These are phyloP conservation scores for Spatulosminthurus flaviceps DNA, from an alignment of 2,888 invertebrate species.

Conservation along the genomic window DNA sequence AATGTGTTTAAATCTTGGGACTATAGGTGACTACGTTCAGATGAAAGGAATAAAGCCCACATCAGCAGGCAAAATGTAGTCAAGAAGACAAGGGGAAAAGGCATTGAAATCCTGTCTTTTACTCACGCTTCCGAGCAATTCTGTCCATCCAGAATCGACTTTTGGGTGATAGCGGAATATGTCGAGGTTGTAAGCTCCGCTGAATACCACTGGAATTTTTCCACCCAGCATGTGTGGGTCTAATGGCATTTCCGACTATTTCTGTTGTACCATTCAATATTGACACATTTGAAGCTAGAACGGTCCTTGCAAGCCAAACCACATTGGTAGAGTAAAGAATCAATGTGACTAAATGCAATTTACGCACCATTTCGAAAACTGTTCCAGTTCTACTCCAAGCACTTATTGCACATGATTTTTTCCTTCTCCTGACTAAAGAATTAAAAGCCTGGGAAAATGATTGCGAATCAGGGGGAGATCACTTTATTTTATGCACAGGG, in stretches of 20 bases:
- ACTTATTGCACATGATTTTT: slow-evolving; percentile 31
- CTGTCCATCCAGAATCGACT: slow-evolving; percentile 53
- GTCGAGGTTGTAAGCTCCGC: background rate
- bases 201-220: slow-evolving; percentile 19
- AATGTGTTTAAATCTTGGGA: slow-evolving; percentile 4
- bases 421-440: slow-evolving; percentile 22
- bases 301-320: slow-evolving; percentile 22
- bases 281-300: slow-evolving; percentile 38
- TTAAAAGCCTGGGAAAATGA: slow-evolving; percentile 25
- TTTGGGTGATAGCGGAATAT: slow-evolving; percentile 46
- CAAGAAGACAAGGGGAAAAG: slow-evolving; percentile 21
- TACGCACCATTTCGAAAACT: slow-evolving; percentile 38
- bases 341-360: slow-evolving; percentile 39
- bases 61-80: slow-evolving; percentile 9
- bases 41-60: slow-evolving; percentile 24
- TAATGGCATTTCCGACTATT: slow-evolving; percentile 38
- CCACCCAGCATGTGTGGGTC: slow-evolving; percentile 33
- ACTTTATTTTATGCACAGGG: slow-evolving; percentile 23
- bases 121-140: slow-evolving; percentile 57
- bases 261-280: too few species aligned
- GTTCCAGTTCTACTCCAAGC: slow-evolving; percentile 5
- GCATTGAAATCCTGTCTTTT: slow-evolving; percentile 33
- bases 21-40: slow-evolving; percentile 12
- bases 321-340: slow-evolving; percentile 33
- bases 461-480: slow-evolving; percentile 33